Conservation (phyloP, 2,113 vertebrate species). For the Cryptotis parvus region DNA sequence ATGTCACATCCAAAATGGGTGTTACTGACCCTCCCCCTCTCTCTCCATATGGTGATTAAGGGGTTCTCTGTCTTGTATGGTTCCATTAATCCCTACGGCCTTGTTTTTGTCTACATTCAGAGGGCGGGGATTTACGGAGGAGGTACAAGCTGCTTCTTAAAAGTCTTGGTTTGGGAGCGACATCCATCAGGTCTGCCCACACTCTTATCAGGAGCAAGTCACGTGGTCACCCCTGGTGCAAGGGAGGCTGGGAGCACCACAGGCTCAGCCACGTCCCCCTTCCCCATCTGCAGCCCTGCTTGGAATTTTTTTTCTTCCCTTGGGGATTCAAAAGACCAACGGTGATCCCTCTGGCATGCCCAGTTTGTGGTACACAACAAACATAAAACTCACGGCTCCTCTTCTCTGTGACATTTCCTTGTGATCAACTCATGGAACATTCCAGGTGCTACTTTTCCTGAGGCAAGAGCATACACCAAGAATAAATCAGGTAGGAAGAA, state of each 20-base stretch:
- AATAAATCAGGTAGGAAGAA: conserved; percentile 77
- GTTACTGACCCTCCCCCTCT: background rate
- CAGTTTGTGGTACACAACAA: background rate
- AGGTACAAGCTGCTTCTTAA: conserved; percentile 62
- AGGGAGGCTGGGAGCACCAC: background rate
- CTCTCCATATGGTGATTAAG: conserved; percentile 13
- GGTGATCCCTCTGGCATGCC: conserved; percentile 13
- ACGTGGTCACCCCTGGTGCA: background rate
- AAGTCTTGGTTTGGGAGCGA: conserved; percentile 42
- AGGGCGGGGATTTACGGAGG: background rate
- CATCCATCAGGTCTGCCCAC: background rate
- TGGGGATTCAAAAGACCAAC: background rate
- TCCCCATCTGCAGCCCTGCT: background rate
- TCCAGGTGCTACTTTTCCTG: conserved; percentile 71
- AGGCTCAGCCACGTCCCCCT: background rate
- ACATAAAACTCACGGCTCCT: background rate
- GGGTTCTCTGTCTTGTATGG: background rate
- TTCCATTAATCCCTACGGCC: conserved; percentile 5
- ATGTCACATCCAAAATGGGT: background rate
- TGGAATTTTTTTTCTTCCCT: background rate
- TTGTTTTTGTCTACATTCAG: conserved; percentile 46
- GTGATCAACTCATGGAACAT: conserved; percentile 62
- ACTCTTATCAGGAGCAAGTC: background rate
- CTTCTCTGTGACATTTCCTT: conserved; percentile 66
- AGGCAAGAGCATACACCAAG: conserved; percentile 53